Base-by-base conservation (phyloP, 1,140 invertebrate genomes). In the Brachionus asplanchnoidis region DNA sequence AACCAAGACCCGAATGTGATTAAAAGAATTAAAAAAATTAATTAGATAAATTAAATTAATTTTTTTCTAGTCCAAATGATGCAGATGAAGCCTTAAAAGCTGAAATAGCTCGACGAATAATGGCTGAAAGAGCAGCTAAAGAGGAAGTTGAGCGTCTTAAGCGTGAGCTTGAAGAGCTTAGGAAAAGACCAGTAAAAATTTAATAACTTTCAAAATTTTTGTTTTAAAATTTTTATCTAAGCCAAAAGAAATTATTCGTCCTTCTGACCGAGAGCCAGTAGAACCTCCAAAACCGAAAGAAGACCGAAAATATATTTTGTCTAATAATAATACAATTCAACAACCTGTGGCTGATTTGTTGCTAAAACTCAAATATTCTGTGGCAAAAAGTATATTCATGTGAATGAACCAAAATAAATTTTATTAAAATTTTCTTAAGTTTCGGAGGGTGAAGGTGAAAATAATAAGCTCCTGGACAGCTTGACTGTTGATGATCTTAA, bases 291-390 rank as follows among this genome's bases (percentile, higher is more conserved):
- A 42, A 46, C 40, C 40, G 7, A 78, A 53, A 78, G 75, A 53
- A 4, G 44, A 26, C 14, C 20, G 44, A 53, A 53, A 53, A 78
- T 26, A 53, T 12, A 42, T 73, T 20, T 8, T 42, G 9, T 20
- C 28, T 9, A 32, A 53, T 17, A 73, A 36, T 42, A 73, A 42
- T 40, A 40, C 3, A 42, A 1, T 20, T 20, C 28, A 65, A 8
- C 66, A 42, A 5, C 82, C 82, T 26, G n/a, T 84, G 2, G n/a
- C 17, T 44, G 82, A 84, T 84, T 20, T 84, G 7, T 14, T 84
- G 11, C 3, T 9, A 44, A 84, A 84, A 44, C 32, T 73, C 14
- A 68, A 23, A 26, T 26, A 84, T 36, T 32, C 82, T 53, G 23
- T 42, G 11, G 53, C 23, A 32, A 42, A 11, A 83, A 50, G 80